Evolutionary conservation across 2,888 invertebrate genomes (phyloP), one percentile per base, ranked within the genome.

Genomic region (Drosophila dives): DNA sequence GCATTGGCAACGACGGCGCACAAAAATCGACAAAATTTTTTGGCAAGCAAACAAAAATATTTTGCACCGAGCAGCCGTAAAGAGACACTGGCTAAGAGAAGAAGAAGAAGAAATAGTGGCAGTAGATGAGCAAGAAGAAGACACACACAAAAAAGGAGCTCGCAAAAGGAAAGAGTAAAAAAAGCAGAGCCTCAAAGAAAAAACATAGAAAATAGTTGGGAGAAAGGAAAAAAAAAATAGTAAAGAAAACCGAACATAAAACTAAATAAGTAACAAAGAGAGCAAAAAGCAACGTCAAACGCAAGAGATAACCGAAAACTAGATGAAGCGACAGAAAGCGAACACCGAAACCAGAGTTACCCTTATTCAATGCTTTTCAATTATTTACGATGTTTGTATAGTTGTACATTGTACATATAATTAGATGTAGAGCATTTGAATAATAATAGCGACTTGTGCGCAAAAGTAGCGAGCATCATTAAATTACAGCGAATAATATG

Each of bases 31-130:
- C 75, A 60, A 73, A 71, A 80, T 80, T 83, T 83, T 80, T 83
- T 83, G 81, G 83, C 83, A 86, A 69, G 81, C 83, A 86, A 86
- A 83, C 75, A 83, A 86, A 85, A 83, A 78, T 80, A 83, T 83
- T 83, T 86, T 83, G 77, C 81, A 81, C 83, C 53, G 83, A 77
- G 77, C 81, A 83, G 83, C 80, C 74, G 83, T 86, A 80, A 77
- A 80, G 80, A 70, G 73, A 73, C 73, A 72, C 42, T 51, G 51
- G 40, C 51, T 26, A 80, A 63, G 68, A 55, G 11, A 63, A 61
- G 8, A 61, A 53, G 12, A 26, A 32, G 36, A 34, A 32, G 29
- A 55, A 48, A 51, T 26, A 10, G 23, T 15, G 55, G 33, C 51
- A 58, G 48, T 11, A 45, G 42, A 40, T 40, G 34, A 66, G 58